A percentile compares a stretch with the other conserved stretches of the same genome.
phyloP scores from a whole-genome alignment of 92 coral and sea anemone species.

The Anthopleura xanthogrammica region DNA sequence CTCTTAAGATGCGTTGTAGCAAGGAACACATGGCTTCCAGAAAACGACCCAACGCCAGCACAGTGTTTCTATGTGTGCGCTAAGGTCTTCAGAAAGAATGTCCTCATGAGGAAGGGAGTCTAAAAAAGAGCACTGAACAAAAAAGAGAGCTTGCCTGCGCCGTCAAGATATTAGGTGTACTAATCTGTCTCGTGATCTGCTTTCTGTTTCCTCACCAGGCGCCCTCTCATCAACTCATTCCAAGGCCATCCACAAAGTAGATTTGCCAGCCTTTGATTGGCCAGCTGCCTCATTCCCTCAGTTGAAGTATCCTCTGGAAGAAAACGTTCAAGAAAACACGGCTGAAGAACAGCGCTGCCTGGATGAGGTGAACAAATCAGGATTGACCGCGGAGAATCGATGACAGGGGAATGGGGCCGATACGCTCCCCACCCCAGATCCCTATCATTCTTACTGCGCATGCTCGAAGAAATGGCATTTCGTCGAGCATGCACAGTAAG shows the following conservation, averaged over 20 bases:
- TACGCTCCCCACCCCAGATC: not conserved
- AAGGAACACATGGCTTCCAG: no score
- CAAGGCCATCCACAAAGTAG: slow-evolving; percentile 75
- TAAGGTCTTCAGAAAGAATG: no score
- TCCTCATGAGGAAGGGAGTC: not conserved
- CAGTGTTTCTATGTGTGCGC: no score
- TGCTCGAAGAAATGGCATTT: no score
- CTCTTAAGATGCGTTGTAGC: no score
- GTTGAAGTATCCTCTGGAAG: slow-evolving; percentile 80
- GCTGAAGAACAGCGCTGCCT: slow-evolving; percentile 84
- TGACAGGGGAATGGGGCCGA: not conserved
- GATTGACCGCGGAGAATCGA: no score
- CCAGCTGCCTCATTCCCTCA: slow-evolving; percentile 87
- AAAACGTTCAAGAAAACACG: slow-evolving; percentile 63
- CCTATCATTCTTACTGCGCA: no score
- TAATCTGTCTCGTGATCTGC: not conserved
- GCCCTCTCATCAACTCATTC: slow-evolving; percentile 74
- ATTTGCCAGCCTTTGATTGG: slow-evolving; percentile 89
- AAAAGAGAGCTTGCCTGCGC: not conserved
- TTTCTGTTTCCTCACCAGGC: slow-evolving; percentile 28
- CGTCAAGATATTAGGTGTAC: not conserved
- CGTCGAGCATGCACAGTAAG: no score
- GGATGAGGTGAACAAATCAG: not conserved
- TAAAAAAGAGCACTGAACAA: not conserved
- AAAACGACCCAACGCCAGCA: no score